Evolutionary conservation across 2,888 invertebrate species (phyloP), one percentile per base, ranked within the genome.

Genomic region (Atrina japonica): DNA sequence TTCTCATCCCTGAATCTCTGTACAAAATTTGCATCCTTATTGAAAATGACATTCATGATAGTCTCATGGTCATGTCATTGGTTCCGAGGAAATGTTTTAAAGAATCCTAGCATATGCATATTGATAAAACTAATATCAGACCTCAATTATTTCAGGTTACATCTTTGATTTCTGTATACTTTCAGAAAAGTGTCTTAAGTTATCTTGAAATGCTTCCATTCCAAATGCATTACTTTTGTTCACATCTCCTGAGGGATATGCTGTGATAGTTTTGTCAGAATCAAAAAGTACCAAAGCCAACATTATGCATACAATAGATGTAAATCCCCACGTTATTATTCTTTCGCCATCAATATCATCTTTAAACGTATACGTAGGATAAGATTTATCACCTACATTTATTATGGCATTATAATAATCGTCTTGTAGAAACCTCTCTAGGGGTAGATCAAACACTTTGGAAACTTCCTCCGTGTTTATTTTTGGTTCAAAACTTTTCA

Each of bases 391-490:
- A 27, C 55, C 59, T 21, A 50, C 0, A 43, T 56, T 49, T 11
- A 61, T 53, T 6, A 56, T 23, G 29, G 74, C 53, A 11, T 41
- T 53, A 16, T 30, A 27, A n/a, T 69, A 56, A 11, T 82, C 79
- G 9, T 78, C 66, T 11, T 65, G 56, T 7, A 88, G 60, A 77
- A 89, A 90, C 30, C 85, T 66, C 21, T 68, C 66, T 11, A 89
- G 70, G 3, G 89, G 89, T 30, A 89, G 58, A 30, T 75, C 75
- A 65, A 89, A 89, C 5, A 85, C 84, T 30, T 75, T 59, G 0
- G 80, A 78, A 0, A 90, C 90, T 73, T 90, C 90, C 16, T 82
- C 73, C 50, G 73, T 72, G 76, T 88, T 89, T 11, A 81, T 70
- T 21, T 45, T 66, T 14, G 88, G 87, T 30, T 55, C 61, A 74